Percentiles rank a stretch among this genome's conserved stretches.
phyloP scores from a whole-genome alignment of 2,888 invertebrate genomes.

The Stictocephala bisonia region DNA sequence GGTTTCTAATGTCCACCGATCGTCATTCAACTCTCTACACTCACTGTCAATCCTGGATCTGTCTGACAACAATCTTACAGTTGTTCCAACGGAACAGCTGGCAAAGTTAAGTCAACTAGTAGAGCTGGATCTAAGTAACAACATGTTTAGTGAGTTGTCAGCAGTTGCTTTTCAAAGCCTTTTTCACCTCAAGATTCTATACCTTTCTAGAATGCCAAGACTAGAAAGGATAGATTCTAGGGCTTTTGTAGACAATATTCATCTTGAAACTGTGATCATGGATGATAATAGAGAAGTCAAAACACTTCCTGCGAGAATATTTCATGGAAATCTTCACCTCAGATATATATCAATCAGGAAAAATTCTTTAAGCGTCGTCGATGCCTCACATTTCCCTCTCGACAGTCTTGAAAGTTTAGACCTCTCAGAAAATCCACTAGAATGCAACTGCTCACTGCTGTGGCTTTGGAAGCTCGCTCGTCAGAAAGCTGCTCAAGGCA shows the following conservation, averaged over 20 bases:
- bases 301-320: slow-evolving; percentile 82
- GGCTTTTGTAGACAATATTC: slow-evolving; percentile 87
- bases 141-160: slow-evolving; percentile 78
- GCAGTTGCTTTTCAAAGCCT: slow-evolving; percentile 78
- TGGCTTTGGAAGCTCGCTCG: slow-evolving; percentile 82
- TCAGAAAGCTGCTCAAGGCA: slow-evolving; percentile 48
- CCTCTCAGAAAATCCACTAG: slow-evolving; percentile 84
- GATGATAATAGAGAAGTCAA: slow-evolving; percentile 80
- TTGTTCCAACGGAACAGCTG: slow-evolving; percentile 80
- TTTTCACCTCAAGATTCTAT: slow-evolving; percentile 81
- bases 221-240: slow-evolving; percentile 78
- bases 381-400: slow-evolving; percentile 84
- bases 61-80: slow-evolving; percentile 84
- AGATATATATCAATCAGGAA: slow-evolving; percentile 80
- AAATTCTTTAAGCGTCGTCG: slow-evolving; percentile 79
- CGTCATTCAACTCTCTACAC: slow-evolving; percentile 80
- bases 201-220: slow-evolving; percentile 65
- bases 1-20: slow-evolving; percentile 76
- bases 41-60: slow-evolving; percentile 79
- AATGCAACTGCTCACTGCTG: slow-evolving; percentile 87
- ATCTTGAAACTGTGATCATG: slow-evolving; percentile 80
- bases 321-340: slow-evolving; percentile 85
- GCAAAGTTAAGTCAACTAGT: slow-evolving; percentile 81
- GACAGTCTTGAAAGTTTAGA: slow-evolving; percentile 80
- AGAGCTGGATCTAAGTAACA: slow-evolving; percentile 81